Percentiles rank a stretch among this genome's conserved stretches.
These are phyloP conservation scores for Trogon melanurus DNA, from an alignment of 2,113 vertebrate species.

Conservation along the genomic window DNA sequence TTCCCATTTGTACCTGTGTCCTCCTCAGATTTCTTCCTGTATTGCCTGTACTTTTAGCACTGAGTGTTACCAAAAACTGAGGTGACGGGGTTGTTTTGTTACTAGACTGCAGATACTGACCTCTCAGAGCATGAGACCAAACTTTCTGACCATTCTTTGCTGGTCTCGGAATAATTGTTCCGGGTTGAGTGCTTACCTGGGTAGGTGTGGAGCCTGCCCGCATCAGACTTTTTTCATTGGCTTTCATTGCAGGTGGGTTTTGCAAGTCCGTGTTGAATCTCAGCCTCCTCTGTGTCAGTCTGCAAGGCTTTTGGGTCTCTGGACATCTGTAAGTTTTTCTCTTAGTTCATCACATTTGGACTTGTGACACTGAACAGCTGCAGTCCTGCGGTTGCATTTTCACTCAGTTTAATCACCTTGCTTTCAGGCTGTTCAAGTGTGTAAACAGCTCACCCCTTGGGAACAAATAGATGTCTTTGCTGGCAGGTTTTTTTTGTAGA, in stretches of 20 bases:
- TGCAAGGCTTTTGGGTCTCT: not conserved
- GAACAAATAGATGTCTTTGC: not conserved
- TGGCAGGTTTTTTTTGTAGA: not conserved
- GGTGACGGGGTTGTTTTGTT: not conserved
- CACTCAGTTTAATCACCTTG: not conserved
- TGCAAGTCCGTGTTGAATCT: not conserved
- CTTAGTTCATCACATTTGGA: not conserved
- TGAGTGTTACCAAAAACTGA: not conserved
- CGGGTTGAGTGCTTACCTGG: not conserved
- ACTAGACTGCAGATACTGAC: not conserved
- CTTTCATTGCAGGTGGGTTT: not conserved
- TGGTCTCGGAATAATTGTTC: not conserved
- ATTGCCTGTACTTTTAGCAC: not conserved
- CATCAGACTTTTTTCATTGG: not conserved
- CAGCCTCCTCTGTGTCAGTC: not conserved
- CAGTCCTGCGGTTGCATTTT: not conserved
- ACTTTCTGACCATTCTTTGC: not conserved
- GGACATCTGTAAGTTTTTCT: not conserved
- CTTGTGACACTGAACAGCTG: not conserved
- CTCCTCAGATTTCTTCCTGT: not conserved
- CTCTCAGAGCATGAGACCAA: not conserved
- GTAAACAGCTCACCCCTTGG: not conserved
- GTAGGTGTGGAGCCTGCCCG: not conserved
- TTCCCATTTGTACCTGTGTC: not conserved
- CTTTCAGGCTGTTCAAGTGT: not conserved